Evolutionary conservation across 1,140 invertebrate species (phyloP).

Genomic region (Dendroctonus valens): DNA sequence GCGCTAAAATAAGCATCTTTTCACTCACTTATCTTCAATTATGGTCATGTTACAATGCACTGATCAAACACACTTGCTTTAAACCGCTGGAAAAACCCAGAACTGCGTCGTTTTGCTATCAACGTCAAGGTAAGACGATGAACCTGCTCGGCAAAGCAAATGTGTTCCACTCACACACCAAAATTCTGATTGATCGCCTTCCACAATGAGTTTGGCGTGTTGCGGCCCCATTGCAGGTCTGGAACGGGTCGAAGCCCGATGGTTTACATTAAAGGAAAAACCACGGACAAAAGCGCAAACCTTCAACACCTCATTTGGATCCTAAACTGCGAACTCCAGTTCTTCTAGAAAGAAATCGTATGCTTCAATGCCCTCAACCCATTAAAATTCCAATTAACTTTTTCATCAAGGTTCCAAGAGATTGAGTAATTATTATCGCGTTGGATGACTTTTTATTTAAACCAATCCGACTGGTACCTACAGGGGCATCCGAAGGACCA

Average conservation of each 20-base stretch:
- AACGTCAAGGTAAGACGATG: constrained; percentile 15
- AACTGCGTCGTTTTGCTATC: constrained; percentile 4
- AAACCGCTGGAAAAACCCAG: background rate
- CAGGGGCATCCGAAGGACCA: constrained; percentile 9
- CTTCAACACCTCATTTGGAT: background rate
- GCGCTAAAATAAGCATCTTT: background rate
- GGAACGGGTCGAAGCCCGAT: background rate
- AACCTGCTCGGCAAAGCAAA: constrained; percentile 7
- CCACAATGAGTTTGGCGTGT: background rate
- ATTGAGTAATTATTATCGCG: background rate
- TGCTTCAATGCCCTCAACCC: background rate
- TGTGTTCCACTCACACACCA: background rate
- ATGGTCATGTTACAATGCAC: background rate
- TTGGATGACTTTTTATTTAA: too few relatives aligned
- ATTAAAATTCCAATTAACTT: background rate
- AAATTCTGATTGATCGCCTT: constrained; percentile 3
- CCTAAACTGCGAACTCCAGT: background rate
- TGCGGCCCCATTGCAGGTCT: background rate
- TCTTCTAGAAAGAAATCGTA: background rate
- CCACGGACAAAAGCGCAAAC: background rate
- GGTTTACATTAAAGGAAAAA: background rate
- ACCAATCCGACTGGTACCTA: background rate
- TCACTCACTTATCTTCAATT: background rate
- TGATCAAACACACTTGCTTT: background rate
- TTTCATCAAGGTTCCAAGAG: background rate